These are phyloP conservation scores for Mallotus villosus DNA, from an alignment of 2,797 vertebrate species.

Conservation along the genomic window DNA sequence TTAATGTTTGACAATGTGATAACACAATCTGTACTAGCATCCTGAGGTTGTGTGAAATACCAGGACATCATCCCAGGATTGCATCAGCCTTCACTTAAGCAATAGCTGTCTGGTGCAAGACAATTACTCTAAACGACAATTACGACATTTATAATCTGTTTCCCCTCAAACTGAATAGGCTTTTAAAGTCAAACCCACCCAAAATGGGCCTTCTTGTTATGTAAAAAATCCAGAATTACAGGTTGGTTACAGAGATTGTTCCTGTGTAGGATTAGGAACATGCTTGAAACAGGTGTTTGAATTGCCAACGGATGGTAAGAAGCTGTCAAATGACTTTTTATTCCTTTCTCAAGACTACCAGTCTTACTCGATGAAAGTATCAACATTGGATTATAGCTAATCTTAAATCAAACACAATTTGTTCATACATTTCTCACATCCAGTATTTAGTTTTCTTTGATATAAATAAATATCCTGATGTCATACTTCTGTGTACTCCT, in stretches of 20 bases:
- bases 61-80: conserved; percentile 48
- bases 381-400: background rate
- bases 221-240: conserved; percentile 13
- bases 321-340: conserved; percentile 39
- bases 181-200: conserved; percentile 7
- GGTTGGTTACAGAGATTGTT: conserved; percentile 2
- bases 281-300: conserved; percentile 1
- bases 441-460: background rate
- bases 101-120: conserved; percentile 19
- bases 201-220: background rate
- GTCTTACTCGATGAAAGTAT: conserved; percentile 18
- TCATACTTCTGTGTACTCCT: background rate
- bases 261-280: background rate
- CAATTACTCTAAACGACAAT: conserved; percentile 10
- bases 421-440: background rate
- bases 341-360: conserved; percentile 41
- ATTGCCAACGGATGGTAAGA: conserved; percentile 38
- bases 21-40: conserved; percentile 20
- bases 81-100: conserved; percentile 29
- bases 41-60: conserved; percentile 41
- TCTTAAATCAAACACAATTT: background rate
- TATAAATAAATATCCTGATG: background rate
- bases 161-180: conserved; percentile 6
- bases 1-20: conserved; percentile 45
- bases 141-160: conserved; percentile 31